Conservation (phyloP, 2,797 vertebrate species). For the Cynopterus sphinx region DNA sequence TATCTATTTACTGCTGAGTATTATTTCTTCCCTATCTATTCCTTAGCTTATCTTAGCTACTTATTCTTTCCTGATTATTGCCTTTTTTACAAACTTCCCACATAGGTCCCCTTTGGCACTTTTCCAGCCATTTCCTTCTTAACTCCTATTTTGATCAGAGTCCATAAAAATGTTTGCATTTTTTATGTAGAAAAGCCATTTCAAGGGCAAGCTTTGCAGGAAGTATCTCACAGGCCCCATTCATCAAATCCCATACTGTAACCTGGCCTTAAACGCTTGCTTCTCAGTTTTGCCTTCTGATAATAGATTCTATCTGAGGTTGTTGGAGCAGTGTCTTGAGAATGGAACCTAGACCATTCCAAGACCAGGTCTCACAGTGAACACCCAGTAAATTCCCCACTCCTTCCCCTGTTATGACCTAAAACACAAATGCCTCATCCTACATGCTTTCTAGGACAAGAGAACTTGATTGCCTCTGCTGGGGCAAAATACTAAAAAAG, state of each 20-base stretch:
- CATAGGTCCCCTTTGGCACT: slow-evolving; percentile 16
- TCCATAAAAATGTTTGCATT: not conserved
- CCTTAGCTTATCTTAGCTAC: slow-evolving; percentile 73
- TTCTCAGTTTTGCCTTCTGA: not conserved
- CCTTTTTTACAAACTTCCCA: slow-evolving; percentile 62
- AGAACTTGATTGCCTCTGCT: not conserved
- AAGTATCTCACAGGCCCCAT: not conserved
- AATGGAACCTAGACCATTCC: not conserved
- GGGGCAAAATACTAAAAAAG: not conserved
- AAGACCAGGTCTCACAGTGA: not conserved
- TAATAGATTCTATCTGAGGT: not conserved
- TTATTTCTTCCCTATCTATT: slow-evolving; percentile 55
- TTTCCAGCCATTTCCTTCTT: slow-evolving; percentile 16
- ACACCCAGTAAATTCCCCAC: too few species aligned
- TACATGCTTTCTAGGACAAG: not conserved
- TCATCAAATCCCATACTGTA: not conserved
- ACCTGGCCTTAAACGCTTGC: not conserved
- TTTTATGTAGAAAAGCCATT: not conserved
- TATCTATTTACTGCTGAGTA: slow-evolving; percentile 55
- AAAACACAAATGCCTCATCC: not conserved
- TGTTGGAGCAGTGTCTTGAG: not conserved
- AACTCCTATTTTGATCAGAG: not conserved
- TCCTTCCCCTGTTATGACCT: not conserved
- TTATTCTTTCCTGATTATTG: slow-evolving; percentile 67
- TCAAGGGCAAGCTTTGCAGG: not conserved